Evolutionary conservation across 2,888 invertebrate genomes (phyloP).

Genomic region (Thysanoteuthis rhombus): DNA sequence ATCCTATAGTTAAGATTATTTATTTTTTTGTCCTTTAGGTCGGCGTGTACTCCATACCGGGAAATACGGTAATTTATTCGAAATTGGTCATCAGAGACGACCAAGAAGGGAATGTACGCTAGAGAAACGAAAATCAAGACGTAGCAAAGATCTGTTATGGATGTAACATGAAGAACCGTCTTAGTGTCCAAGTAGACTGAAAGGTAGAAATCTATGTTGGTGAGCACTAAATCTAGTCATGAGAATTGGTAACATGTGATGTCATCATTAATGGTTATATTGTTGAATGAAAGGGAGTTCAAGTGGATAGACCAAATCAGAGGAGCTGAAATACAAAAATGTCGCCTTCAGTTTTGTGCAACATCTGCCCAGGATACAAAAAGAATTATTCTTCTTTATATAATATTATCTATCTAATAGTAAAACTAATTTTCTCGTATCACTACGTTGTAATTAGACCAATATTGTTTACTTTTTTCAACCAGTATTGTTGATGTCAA

Average conservation of each 20-base stretch:
- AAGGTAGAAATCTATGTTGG: background rate
- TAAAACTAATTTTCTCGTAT: background rate
- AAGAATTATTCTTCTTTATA: background rate
- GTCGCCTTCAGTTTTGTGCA: background rate
- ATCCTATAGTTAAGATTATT: no score
- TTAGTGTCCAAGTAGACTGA: background rate
- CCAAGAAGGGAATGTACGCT: background rate
- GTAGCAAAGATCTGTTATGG: background rate
- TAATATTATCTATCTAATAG: background rate
- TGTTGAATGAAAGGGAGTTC: background rate
- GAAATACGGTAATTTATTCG: no score
- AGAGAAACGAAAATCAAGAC: no score
- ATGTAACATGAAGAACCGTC: background rate
- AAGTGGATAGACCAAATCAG: background rate
- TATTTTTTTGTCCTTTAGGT: no score
- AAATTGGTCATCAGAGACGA: no score
- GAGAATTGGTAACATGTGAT: background rate
- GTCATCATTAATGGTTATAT: no score
- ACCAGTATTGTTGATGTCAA: background rate
- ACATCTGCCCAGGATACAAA: background rate
- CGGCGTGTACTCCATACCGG: no score
- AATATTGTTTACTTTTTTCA: background rate
- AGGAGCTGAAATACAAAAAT: background rate
- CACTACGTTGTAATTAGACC: background rate
- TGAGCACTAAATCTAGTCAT: background rate